These are phyloP conservation scores for Ectobius pallidus DNA, from an alignment of 2,888 invertebrate genomes.

Conservation along the genomic window DNA sequence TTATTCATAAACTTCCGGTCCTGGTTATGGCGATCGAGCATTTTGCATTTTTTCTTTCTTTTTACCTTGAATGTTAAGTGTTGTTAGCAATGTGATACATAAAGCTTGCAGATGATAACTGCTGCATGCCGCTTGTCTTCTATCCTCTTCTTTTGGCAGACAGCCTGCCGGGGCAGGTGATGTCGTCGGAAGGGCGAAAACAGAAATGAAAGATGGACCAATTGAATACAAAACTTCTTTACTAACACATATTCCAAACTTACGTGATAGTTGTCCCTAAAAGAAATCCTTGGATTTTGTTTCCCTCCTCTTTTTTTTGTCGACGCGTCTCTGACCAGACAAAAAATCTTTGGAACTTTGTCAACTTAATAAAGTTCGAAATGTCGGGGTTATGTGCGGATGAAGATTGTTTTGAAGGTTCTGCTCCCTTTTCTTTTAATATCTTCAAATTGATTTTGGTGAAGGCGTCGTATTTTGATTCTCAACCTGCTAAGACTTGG, in stretches of 20 bases:
- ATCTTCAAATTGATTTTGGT: too few relatives aligned
- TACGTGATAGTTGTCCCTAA: slow-evolving; percentile 23
- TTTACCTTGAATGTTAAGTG: too few relatives aligned
- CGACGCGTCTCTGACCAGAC: not conserved
- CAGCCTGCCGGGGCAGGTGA: slow-evolving; percentile 31
- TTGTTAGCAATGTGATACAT: too few relatives aligned
- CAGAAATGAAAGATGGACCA: slow-evolving; percentile 23
- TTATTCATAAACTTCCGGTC: too few relatives aligned
- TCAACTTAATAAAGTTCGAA: slow-evolving; percentile 10
- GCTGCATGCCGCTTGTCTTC: not conserved
- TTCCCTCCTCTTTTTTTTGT: not conserved
- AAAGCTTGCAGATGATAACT: not conserved
- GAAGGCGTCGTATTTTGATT: too few relatives aligned
- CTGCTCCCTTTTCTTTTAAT: not conserved
- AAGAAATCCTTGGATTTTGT: not conserved
- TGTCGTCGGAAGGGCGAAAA: not conserved
- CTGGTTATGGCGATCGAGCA: too few relatives aligned
- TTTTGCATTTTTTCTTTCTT: too few relatives aligned
- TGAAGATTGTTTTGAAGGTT: not conserved
- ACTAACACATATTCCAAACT: slow-evolving; percentile 4
- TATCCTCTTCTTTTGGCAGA: slow-evolving; percentile 19
- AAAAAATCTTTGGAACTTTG: slow-evolving; percentile 27
- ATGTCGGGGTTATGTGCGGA: not conserved
- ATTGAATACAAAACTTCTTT: slow-evolving; percentile 19
- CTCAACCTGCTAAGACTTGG: too few relatives aligned